Evolutionary conservation across 2,888 invertebrate genomes (phyloP).

Genomic region (Pheosia gnoma): DNA sequence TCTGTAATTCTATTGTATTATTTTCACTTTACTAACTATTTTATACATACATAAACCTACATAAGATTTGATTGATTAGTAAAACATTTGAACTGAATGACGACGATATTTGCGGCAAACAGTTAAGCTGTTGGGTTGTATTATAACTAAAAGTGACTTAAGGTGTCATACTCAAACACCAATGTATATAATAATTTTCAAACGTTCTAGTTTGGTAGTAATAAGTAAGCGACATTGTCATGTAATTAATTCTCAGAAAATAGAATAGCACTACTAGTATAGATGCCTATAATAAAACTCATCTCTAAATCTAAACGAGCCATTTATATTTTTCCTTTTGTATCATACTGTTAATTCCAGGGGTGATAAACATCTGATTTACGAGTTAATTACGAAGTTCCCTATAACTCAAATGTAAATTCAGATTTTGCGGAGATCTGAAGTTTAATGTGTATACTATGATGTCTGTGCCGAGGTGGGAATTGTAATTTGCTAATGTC

Average conservation of each 20-base stretch:
- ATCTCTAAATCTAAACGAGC: slow-evolving; percentile 16
- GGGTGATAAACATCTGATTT: slow-evolving; percentile 38
- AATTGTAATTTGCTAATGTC: background rate
- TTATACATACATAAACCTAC: no score
- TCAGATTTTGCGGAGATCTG: slow-evolving; percentile 18
- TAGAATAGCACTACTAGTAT: background rate
- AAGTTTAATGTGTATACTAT: slow-evolving; percentile 1
- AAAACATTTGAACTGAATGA: no score
- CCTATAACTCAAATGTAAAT: slow-evolving; percentile 33
- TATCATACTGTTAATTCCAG: slow-evolving; percentile 29
- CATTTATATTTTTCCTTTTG: slow-evolving; percentile 27
- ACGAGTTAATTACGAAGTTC: slow-evolving; percentile 39
- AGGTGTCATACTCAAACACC: no score
- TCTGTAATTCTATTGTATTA: no score
- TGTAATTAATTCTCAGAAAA: background rate
- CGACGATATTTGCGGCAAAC: no score
- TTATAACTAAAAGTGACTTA: no score
- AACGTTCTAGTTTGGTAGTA: no score
- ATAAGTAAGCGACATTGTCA: no score
- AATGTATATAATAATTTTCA: no score
- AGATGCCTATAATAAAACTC: background rate
- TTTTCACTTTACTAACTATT: no score
- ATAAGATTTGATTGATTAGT: no score
- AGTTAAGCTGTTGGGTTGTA: no score
- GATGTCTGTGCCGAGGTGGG: background rate